Base-by-base conservation (phyloP, 2,797 vertebrate species). In the Microtus obscurus region DNA sequence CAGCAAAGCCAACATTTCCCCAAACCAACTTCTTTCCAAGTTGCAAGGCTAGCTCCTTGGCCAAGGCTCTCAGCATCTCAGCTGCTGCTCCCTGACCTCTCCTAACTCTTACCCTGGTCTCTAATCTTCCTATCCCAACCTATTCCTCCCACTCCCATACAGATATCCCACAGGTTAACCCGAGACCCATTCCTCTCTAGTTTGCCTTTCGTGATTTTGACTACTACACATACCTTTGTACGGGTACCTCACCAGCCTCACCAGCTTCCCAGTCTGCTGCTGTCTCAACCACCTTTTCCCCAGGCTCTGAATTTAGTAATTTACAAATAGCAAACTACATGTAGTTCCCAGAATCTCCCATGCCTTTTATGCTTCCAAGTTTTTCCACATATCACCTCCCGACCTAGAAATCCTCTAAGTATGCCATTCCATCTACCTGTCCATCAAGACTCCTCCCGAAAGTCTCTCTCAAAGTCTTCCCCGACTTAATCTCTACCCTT, bases 1-100 rank as follows among this genome's bases (percentile, higher is more conserved):
- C 67, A 91, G 53, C 14, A 61, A 90, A 63, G 48, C 16, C 77
- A 94, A 74, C 43, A 80, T 6, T 40, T 12, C 59, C 43, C 34
- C 71, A 94, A 91, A 85, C 23, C 40, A 91, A 45, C 25, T 63
- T 89, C 71, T 17, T 69, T 87, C 89, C 34, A 76, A 90, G 53
- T 40, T 79, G 29, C 74, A 51, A 0, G 87, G 8, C 45, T 45
- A 59, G 43, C 19, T 51, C 80, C 59, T 48, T 7, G 37, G n/a
- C 25, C 12, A 48, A 69, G 34, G 43, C 17, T n/a, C 63, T 69
- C n/a, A 69, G 14, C 45, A 79, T 37, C 69, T 92, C 87, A 59
- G 37, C 77, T 48, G 6, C 53, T 37, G 48, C 25, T 76, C 48
- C 79, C 51, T 25, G n/a, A 81, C 53, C 59, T 56, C 88, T 94